phyloP scores from a whole-genome alignment of 1,140 invertebrate species.

The Conus betulinus region DNA sequence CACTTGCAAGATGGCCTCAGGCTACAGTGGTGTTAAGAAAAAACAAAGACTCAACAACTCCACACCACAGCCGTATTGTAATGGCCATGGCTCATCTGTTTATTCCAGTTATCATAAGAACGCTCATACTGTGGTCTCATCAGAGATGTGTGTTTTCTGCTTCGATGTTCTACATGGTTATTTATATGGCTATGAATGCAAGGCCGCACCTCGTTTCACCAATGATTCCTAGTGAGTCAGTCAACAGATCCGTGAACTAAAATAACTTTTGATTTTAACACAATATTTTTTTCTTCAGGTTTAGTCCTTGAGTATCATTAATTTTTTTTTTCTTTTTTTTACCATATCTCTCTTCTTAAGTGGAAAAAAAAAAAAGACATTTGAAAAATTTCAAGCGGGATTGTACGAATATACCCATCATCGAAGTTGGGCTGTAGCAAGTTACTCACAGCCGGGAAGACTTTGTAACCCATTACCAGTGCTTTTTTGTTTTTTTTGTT shows the following conservation, averaged over 20 bases:
- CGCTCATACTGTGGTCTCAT: conserved; percentile 83
- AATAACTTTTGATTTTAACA: neutral
- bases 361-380: too few species aligned
- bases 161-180: conserved; percentile 89
- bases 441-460: too few species aligned
- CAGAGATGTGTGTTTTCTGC: conserved; percentile 84
- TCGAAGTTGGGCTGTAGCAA: too few species aligned
- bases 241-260: neutral
- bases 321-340: too few species aligned
- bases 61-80: conserved; percentile 75
- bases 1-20: conserved; percentile 83
- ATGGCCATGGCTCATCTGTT: conserved; percentile 72
- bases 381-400: too few species aligned
- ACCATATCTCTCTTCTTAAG: too few species aligned
- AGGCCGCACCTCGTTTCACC: conserved; percentile 87
- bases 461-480: too few species aligned
- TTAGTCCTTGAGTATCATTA: neutral
- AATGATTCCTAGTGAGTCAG: conserved; percentile 96
- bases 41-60: conserved; percentile 91
- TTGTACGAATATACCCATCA: too few species aligned
- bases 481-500: too few species aligned
- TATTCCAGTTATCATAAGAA: conserved; percentile 79
- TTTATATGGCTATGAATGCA: conserved; percentile 92
- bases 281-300: too few species aligned
- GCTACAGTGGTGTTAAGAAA: conserved; percentile 92